phyloP scores from a whole-genome alignment of 2,888 invertebrate species.

The Malthinus seriepunctatus region DNA sequence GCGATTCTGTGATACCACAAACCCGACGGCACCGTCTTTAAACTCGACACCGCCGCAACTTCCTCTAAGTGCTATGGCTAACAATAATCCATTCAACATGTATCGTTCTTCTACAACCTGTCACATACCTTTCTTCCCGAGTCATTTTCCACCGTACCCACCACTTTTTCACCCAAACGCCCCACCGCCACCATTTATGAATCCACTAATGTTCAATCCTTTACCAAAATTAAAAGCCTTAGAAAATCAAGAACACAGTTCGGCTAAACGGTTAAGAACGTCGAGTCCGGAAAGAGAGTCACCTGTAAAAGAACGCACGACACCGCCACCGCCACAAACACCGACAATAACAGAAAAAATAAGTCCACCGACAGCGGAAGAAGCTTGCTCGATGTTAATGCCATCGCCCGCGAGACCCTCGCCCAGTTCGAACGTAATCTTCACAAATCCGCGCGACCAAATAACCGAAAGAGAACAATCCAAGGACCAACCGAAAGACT shows the following conservation, averaged over 20 bases:
- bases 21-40: constrained; percentile 51
- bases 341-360: constrained; percentile 58
- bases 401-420: constrained; percentile 69
- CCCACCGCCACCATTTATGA: constrained; percentile 62
- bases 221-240: constrained; percentile 53
- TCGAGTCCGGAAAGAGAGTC: constrained; percentile 42
- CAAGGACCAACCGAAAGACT: constrained; percentile 45
- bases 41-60: constrained; percentile 44
- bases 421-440: constrained; percentile 39
- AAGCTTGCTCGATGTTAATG: constrained; percentile 60
- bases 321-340: constrained; percentile 64
- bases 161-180: constrained; percentile 53
- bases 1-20: constrained; percentile 89
- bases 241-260: constrained; percentile 52
- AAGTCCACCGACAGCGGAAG: constrained; percentile 70
- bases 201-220: constrained; percentile 68
- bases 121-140: constrained; percentile 65
- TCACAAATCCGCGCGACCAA: constrained; percentile 42
- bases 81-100: constrained; percentile 66
- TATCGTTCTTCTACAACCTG: constrained; percentile 66
- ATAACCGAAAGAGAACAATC: constrained; percentile 36
- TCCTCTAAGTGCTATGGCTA: constrained; percentile 46
- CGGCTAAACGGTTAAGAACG: constrained; percentile 32
- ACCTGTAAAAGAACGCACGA: constrained; percentile 56
- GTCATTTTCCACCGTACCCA: constrained; percentile 58